Percentiles rank a stretch among this genome's conserved stretches.
These are phyloP conservation scores for Gobionotothen gibberifrons DNA, from an alignment of 2,797 vertebrate genomes.

Conservation along the genomic window DNA sequence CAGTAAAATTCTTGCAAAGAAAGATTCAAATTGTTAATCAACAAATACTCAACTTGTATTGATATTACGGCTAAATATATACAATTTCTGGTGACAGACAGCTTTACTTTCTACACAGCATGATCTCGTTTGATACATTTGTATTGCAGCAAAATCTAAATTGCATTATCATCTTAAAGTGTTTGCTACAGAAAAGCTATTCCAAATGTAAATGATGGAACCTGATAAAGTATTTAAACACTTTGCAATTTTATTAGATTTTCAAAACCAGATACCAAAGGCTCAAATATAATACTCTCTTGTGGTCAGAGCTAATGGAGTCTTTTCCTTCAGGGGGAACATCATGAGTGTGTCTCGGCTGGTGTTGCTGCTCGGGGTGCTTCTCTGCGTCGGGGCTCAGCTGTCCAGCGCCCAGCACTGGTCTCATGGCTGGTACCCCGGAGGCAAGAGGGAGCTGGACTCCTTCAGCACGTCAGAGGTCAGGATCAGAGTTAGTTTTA, in stretches of 20 bases:
- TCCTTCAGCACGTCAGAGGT: conserved; percentile 81
- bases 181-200: background rate
- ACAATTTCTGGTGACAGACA: background rate
- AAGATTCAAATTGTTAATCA: no score
- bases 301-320: background rate
- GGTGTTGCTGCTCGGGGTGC: conserved; percentile 81
- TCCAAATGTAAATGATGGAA: background rate
- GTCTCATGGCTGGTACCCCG: conserved; percentile 92
- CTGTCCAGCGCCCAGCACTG: conserved; percentile 87
- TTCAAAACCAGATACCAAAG: background rate
- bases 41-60: no score
- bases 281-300: background rate
- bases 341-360: conserved; percentile 81
- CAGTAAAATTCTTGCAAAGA: no score
- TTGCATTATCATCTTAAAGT: background rate
- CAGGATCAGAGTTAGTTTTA: conserved; percentile 12
- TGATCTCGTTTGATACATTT: background rate
- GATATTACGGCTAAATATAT: no score
- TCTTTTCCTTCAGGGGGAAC: conserved; percentile 41
- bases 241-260: background rate
- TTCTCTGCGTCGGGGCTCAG: conserved; percentile 79
- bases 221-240: background rate
- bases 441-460: conserved; percentile 87
- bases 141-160: background rate
- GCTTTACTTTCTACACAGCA: background rate